Base-by-base conservation (phyloP, 1,140 invertebrate species). In the Solen grandis region DNA sequence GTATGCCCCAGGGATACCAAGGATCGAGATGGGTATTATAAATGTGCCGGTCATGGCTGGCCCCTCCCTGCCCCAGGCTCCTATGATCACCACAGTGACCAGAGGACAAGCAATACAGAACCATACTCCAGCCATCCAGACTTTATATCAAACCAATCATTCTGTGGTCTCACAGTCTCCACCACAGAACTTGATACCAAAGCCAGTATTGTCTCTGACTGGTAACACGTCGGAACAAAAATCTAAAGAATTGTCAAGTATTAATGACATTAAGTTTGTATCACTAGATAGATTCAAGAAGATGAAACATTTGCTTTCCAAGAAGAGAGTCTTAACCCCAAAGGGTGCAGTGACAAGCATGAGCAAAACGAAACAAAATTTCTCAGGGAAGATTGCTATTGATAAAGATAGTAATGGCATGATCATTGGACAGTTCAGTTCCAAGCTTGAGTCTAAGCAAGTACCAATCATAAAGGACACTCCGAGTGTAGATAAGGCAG, bases 1-100 rank as follows among this genome's bases (percentile, higher is more conserved):
- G 22, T n/a, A n/a, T n/a, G 14, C 57, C 13, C 31, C 27, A 57
- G 31, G 57, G 41, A 33, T 70, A 0, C 52, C 41, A 36, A 5
- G 41, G 2, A 16, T 69, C 19, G 27, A 69, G 16, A 54, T 54
- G 46, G 68, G 68, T 22, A 35, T 70, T 13, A 1, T 70, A 5
- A 70, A 57, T 36, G 22, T 70, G 8, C 68, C 68, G 0, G 52
- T 70, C 4, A 54, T 70, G 50, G 22, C 68, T n/a, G n/a, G n/a
- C n/a, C n/a, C n/a, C n/a, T n/a, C n/a, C n/a, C n/a, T n/a, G n/a
- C n/a, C n/a, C n/a, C n/a, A n/a, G n/a, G n/a, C n/a, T n/a, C n/a
- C n/a, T n/a, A n/a, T n/a, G n/a, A n/a, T n/a, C n/a, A n/a, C n/a
- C n/a, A n/a, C n/a, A n/a, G n/a, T n/a, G n/a, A n/a, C n/a, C n/a